These are phyloP conservation scores for Cromileptes altivelis DNA, from an alignment of 2,113 vertebrate species.

Conservation along the genomic window DNA sequence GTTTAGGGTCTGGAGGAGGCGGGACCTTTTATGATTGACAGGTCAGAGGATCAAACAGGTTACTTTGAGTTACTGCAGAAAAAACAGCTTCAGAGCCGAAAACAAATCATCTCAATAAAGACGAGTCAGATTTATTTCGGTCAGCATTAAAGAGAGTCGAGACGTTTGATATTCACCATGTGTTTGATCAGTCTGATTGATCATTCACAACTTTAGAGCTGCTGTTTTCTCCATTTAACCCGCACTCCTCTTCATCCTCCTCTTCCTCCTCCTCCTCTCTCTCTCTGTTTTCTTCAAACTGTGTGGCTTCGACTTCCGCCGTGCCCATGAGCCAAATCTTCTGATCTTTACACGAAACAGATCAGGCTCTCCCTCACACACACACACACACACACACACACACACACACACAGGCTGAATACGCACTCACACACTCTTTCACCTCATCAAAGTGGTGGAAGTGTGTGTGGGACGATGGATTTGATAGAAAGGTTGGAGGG, in stretches of 20 bases:
- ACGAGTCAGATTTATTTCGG: neutral
- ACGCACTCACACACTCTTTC: slow-evolving; percentile 70
- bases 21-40: neutral
- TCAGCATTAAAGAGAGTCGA: neutral
- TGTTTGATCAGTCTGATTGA: neutral
- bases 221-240: slow-evolving; percentile 26
- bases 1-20: neutral
- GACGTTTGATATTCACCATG: neutral
- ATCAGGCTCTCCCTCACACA: slow-evolving; percentile 75
- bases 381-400: slow-evolving; percentile 55
- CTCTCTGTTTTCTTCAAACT: slow-evolving; percentile 61
- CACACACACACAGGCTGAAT: slow-evolving; percentile 48
- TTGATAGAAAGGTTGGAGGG: slow-evolving; percentile 76
- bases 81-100: neutral
- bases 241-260: slow-evolving; percentile 26
- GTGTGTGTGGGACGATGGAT: slow-evolving; percentile 90
- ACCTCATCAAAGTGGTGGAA: slow-evolving; percentile 91
- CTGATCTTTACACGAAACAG: slow-evolving; percentile 88
- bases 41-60: neutral
- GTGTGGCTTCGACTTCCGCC: slow-evolving; percentile 85
- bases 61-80: neutral
- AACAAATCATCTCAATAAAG: neutral
- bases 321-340: slow-evolving; percentile 80
- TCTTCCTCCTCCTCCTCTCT: slow-evolving; percentile 30
- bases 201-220: neutral